These are phyloP conservation scores for Temnothorax ravouxi DNA, from an alignment of 2,888 invertebrate species.

Conservation along the genomic window DNA sequence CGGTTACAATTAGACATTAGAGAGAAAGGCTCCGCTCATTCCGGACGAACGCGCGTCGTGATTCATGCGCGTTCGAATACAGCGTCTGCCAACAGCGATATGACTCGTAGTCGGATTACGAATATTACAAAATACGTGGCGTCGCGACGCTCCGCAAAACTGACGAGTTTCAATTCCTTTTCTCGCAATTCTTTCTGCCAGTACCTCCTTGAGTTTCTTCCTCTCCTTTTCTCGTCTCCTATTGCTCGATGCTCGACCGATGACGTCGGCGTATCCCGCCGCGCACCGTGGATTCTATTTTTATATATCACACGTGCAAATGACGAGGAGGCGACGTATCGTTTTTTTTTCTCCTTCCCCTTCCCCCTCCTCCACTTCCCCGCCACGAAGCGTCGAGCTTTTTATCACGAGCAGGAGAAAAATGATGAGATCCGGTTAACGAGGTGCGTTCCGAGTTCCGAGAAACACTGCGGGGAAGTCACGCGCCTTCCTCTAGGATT, in stretches of 20 bases:
- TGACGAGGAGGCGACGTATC: constrained; percentile 12
- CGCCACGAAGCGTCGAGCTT: background rate
- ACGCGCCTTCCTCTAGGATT: constrained; percentile 53
- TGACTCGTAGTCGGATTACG: constrained; percentile 34
- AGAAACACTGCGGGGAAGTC: constrained; percentile 12
- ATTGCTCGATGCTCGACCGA: constrained; percentile 20
- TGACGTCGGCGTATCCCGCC: constrained; percentile 11
- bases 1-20: constrained; percentile 10
- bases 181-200: background rate
- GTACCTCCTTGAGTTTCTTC: background rate
- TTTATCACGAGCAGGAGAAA: constrained; percentile 19
- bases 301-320: constrained; percentile 38
- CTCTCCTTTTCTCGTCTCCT: background rate
- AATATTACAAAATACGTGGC: constrained; percentile 10
- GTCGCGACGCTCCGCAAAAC: constrained; percentile 21
- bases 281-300: constrained; percentile 50
- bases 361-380: background rate
- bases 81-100: constrained; percentile 32
- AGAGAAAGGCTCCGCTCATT: background rate
- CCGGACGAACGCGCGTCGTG: background rate
- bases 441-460: constrained; percentile 19
- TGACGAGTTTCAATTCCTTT: constrained; percentile 17
- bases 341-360: background rate
- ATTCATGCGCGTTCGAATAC: background rate
- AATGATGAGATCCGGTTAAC: constrained; percentile 37